Evolutionary conservation across 2,888 invertebrate genomes (phyloP), one percentile per base, ranked within the genome.

Genomic region (Lapara coniferarum): DNA sequence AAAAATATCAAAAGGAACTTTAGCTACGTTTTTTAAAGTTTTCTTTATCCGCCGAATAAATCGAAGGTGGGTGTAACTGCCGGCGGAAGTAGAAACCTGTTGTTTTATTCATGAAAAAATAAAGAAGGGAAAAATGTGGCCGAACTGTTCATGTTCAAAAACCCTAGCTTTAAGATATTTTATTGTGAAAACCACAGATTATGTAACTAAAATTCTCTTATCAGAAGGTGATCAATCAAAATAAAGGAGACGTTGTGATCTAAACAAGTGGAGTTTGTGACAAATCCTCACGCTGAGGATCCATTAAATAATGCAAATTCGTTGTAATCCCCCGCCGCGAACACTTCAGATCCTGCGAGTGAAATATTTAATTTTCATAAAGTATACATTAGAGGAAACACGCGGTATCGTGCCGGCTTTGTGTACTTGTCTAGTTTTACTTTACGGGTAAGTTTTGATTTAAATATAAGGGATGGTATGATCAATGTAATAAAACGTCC

Each of bases 291-390:
- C 92, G 91, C 89, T 84, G 89, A 80, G 84, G 89, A 89, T 90
- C 91, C 90, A 93, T 93, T 93, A 93, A 89, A 90, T 89, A 91
- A 93, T 93, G 93, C 92, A 93, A 93, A 93, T 93, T 91, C 88
- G 89, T 89, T 91, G 92, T 93, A 92, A 92, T 92, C 93, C 92
- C 83, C 83, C 86, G 86, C 85, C 78, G 83, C 74, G 83, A 85
- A 84, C 85, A 83, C 83, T 83, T 84, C 79, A 75, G 75, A 78
- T 81, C 80, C 84, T 85, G 80, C 78, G 86, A 90, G 89, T 89
- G 91, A 92, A 91, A 92, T 93, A 92, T 93, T 93, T 92, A 93
- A 93, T 93, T 93, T 93, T 93, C 92, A 93, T 92, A 92, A 92
- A 92, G 91, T 91, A 88, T 90, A 88, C 89, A 90, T 92, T 90